Percentiles rank a stretch among this genome's conserved stretches.
Evolutionary conservation across 1,140 invertebrate genomes (phyloP).

Genomic region (Drosophila nasuta): DNA sequence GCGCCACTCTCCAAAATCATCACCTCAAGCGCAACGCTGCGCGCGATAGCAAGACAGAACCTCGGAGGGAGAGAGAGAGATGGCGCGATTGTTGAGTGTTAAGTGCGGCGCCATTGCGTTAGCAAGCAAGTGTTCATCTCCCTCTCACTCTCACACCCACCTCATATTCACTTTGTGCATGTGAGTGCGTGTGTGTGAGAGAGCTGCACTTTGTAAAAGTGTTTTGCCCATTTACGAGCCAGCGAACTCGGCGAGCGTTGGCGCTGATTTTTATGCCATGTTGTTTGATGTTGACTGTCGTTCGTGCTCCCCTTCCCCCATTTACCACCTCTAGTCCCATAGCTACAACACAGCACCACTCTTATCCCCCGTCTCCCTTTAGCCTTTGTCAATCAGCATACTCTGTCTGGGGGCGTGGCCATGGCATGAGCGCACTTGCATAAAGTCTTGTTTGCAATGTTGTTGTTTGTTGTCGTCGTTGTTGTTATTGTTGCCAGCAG

Average conservation of each 20-base stretch:
- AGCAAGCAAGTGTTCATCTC: slow-evolving; percentile 64
- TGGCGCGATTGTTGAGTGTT: slow-evolving; percentile 47
- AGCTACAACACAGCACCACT: background rate
- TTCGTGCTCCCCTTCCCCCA: background rate
- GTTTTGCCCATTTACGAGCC: slow-evolving; percentile 80
- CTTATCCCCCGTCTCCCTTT: slow-evolving; percentile 12
- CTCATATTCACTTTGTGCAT: slow-evolving; percentile 44
- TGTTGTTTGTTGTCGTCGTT: slow-evolving; percentile 40
- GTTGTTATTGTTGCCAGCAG: slow-evolving; percentile 9
- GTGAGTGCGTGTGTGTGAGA: slow-evolving; percentile 29
- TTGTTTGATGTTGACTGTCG: slow-evolving; percentile 67
- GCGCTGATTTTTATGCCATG: slow-evolving; percentile 75
- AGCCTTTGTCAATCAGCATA: slow-evolving; percentile 70
- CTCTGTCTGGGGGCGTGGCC: slow-evolving; percentile 58
- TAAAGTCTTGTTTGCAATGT: slow-evolving; percentile 69
- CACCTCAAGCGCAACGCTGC: no score
- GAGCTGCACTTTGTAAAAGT: slow-evolving; percentile 78
- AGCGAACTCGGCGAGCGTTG: slow-evolving; percentile 57
- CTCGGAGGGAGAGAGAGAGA: slow-evolving; percentile 34
- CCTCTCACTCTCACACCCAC: background rate
- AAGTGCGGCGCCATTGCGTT: slow-evolving; percentile 65
- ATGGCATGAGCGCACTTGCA: slow-evolving; percentile 47
- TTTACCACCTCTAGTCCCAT: slow-evolving; percentile 26
- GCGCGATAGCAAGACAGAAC: slow-evolving; percentile 38
- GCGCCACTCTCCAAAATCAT: slow-evolving; percentile 22